Percentiles rank a stretch among this genome's conserved stretches.
Conservation (phyloP, 2,113 vertebrate genomes). For the Chamaea fasciata region DNA sequence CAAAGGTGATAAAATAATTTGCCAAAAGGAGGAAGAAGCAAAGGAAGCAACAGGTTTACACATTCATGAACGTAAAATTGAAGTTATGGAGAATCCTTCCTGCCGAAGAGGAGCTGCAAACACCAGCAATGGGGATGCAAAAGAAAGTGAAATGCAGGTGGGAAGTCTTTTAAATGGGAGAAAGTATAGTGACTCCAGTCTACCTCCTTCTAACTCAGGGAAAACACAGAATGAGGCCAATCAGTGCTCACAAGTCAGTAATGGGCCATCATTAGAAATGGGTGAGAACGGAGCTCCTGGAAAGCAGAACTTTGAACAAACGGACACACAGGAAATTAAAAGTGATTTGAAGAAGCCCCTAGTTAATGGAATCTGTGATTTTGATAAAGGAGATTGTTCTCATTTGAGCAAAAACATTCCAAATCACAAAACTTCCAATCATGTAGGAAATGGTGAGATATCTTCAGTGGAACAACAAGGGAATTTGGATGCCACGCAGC, state of each 20-base stretch:
- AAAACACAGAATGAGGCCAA: conserved; percentile 88
- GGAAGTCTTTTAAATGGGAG: conserved; percentile 95
- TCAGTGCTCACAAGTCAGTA: conserved; percentile 83
- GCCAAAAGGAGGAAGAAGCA: conserved; percentile 99
- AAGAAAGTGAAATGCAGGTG: conserved; percentile 79
- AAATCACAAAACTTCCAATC: conserved; percentile 99
- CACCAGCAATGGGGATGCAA: conserved; percentile 92
- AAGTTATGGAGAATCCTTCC: conserved; percentile 98
- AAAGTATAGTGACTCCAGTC: conserved; percentile 94
- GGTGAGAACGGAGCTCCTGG: conserved; percentile 83
- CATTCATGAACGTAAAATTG: conserved; percentile 95
- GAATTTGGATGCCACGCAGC: conserved; percentile 83
- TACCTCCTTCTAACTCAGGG: conserved; percentile 99
- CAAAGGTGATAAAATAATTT: conserved; percentile 98
- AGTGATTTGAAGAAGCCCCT: conserved; percentile 90
- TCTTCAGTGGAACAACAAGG: conserved; percentile 82
- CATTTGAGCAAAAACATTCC: conserved; percentile 99
- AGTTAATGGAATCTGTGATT: conserved; percentile 97
- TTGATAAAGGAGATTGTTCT: conserved; percentile 88
- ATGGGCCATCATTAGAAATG: conserved; percentile 86
- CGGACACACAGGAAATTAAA: conserved; percentile 75
- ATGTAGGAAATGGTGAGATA: conserved; percentile 96
- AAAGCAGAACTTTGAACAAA: conserved; percentile 86
- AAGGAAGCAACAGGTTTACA: conserved; percentile 98
- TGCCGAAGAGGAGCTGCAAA: conserved; percentile 82